A percentile compares a stretch with the other conserved stretches of the same genome.
Evolutionary conservation across 2,888 invertebrate species (phyloP).

Genomic region (Brachylomia viminalis): DNA sequence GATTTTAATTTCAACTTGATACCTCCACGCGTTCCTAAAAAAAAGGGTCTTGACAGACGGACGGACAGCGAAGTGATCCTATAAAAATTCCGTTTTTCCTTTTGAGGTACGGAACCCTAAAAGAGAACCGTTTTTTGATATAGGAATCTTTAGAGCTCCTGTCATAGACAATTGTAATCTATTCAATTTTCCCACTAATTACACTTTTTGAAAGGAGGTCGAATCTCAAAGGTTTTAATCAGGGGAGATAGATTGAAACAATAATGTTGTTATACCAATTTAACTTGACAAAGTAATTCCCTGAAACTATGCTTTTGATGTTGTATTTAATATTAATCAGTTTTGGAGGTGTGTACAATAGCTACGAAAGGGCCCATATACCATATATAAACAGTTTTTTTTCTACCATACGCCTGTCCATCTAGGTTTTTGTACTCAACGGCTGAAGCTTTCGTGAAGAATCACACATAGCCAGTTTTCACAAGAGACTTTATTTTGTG

Average conservation of each 20-base stretch:
- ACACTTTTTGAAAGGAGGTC: constrained; percentile 8
- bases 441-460: neutral
- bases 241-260: constrained; percentile 12
- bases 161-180: constrained; percentile 6
- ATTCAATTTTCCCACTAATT: constrained; percentile 25
- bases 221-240: constrained; percentile 33
- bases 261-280: constrained; percentile 18
- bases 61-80: too few relatives aligned
- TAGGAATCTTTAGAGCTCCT: neutral
- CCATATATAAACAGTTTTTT: too few relatives aligned
- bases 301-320: constrained; percentile 17
- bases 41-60: too few relatives aligned
- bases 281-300: constrained; percentile 24
- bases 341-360: neutral
- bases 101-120: too few relatives aligned
- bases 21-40: too few relatives aligned
- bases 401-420: too few relatives aligned
- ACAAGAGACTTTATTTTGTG: too few relatives aligned
- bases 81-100: too few relatives aligned
- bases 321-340: constrained; percentile 6
- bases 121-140: too few relatives aligned
- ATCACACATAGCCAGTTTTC: neutral
- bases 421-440: neutral
- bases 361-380: neutral
- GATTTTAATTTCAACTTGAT: too few relatives aligned